phyloP scores from a whole-genome alignment of 53 echinoderm and acorn worm species.

The Paelopatides confundens region DNA sequence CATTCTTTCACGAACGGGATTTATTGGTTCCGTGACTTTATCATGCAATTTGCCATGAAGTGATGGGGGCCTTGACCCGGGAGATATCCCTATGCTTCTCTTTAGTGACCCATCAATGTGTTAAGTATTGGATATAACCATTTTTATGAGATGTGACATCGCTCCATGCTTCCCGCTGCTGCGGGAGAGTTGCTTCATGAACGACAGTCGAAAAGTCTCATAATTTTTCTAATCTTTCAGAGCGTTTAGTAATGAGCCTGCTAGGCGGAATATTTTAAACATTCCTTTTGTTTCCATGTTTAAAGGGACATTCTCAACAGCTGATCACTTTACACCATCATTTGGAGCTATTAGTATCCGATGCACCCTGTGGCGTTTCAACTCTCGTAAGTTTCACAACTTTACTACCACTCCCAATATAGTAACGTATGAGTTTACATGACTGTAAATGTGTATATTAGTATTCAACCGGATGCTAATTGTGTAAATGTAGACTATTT shows the following conservation, averaged over 20 bases:
- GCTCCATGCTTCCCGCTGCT: conserved; percentile 16
- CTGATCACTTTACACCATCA: not conserved
- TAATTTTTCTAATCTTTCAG: not conserved
- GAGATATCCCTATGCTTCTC: not conserved
- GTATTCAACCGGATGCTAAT: no score
- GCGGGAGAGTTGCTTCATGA: not conserved
- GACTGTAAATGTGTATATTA: no score
- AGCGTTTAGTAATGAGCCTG: not conserved
- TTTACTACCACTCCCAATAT: no score
- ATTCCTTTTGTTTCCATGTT: not conserved
- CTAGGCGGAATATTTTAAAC: not conserved
- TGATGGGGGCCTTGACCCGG: conserved; percentile 27
- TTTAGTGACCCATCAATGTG: not conserved
- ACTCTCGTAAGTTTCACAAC: not conserved
- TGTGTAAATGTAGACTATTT: no score
- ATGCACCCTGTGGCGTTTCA: conserved; percentile 8
- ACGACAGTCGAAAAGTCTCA: not conserved
- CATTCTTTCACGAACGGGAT: conserved; percentile 30
- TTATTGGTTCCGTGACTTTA: conserved; percentile 54
- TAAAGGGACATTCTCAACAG: not conserved
- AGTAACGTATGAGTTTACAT: no score
- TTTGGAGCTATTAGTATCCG: not conserved
- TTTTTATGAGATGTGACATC: conserved; percentile 27
- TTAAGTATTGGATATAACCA: not conserved
- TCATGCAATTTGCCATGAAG: not conserved